A percentile compares a stretch with the other conserved stretches of the same genome.
These are phyloP conservation scores for Ephestia elutella DNA, from an alignment of 1,140 invertebrate genomes.

Conservation along the genomic window DNA sequence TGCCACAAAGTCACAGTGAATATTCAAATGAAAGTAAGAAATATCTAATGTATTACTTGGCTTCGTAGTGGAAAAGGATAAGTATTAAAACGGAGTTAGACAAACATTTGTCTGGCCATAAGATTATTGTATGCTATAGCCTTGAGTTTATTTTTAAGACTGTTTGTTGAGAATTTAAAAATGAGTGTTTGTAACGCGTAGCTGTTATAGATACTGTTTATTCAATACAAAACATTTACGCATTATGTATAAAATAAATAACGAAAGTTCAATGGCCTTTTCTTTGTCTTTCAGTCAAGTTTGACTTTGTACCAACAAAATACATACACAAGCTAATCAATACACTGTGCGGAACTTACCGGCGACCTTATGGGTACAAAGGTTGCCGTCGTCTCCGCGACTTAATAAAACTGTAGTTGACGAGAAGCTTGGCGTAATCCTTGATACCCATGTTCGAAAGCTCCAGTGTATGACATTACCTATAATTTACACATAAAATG, in stretches of 20 bases:
- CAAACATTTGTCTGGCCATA: not conserved
- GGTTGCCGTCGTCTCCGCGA: conserved; percentile 77
- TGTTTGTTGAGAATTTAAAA: not conserved
- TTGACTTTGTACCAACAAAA: not conserved
- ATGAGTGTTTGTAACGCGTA: not conserved
- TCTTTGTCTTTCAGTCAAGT: not conserved
- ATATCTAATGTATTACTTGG: not conserved
- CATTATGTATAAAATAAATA: not conserved
- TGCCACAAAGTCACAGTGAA: not conserved
- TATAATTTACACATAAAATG: conserved; percentile 36
- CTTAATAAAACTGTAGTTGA: conserved; percentile 81
- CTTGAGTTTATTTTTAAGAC: conserved; percentile 2
- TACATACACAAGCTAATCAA: not conserved
- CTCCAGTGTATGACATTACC: conserved; percentile 92
- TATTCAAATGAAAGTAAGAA: not conserved
- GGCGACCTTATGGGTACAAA: conserved; percentile 71
- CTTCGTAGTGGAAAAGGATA: not conserved
- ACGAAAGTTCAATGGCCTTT: not conserved
- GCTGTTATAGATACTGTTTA: not conserved
- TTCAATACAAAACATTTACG: not conserved
- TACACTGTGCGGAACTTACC: conserved; percentile 44
- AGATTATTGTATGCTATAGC: conserved; percentile 1
- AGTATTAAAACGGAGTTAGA: not conserved
- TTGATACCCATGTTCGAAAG: conserved; percentile 92
- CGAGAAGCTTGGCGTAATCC: conserved; percentile 79